Evolutionary conservation across 2,113 vertebrate genomes (phyloP), one percentile per base, ranked within the genome.

Genomic region (Menidia beryllina): DNA sequence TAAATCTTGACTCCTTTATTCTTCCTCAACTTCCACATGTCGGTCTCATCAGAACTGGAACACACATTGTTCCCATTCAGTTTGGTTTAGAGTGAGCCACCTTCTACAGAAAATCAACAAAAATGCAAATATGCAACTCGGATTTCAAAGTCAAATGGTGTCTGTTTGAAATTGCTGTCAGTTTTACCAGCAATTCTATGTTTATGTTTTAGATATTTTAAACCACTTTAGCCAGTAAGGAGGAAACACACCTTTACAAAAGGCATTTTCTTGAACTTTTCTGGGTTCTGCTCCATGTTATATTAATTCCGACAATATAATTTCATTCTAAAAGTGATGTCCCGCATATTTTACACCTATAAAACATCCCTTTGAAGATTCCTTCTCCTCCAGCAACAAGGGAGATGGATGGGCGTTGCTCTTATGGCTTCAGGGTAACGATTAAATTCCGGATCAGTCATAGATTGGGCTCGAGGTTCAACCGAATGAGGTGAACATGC

Each of bases 371-470:
- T 62, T 56, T 47, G 7, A n/a, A 41, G 26, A 59, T 26, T 47
- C 25, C 36, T n/a, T 53, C 15, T 21, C 55, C 41, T n/a, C 27
- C 14, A 36, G 24, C 0, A 39, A 15, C 8, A 8, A 5, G 36
- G 19, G 70, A 13, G 38, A 4, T 19, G 2, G 30, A 24, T 57
- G 23, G 25, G 53, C 9, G 3, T 36, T 24, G 1, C 8, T 25
- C 20, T n/a, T 68, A 57, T 48, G 7, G 34, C 69, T 63, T 56
- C 12, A 26, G 36, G 49, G 24, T 47, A 4, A 57, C 59, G 56
- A 75, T 81, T 69, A 73, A 70, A 79, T 59, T 65, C 0, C 5
- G 70, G 54, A 78, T 79, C 63, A 67, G 77, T 72, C 30, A 82
- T 54, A 73, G 67, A 58, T 82, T 21, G n/a, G 63, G 65, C 62